Conservation (phyloP, 1,140 invertebrate genomes). For the Medauroidea extradentata region DNA sequence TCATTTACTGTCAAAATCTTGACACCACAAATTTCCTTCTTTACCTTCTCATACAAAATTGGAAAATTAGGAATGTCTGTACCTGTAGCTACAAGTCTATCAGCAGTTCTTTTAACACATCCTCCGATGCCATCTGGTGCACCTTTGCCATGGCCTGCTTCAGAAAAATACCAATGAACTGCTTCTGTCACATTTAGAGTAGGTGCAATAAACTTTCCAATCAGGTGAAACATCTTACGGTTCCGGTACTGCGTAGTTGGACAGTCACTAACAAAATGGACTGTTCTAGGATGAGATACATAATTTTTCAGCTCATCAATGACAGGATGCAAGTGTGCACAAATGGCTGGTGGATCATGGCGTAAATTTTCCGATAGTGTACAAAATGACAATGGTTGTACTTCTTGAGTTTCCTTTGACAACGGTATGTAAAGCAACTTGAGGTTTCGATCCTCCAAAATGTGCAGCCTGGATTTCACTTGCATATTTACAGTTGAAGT, state of each 20-base stretch:
- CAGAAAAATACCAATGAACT: conserved; percentile 41
- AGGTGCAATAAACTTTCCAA: not conserved
- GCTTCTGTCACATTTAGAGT: not conserved
- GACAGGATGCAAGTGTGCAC: conserved; percentile 35
- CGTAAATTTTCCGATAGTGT: conserved; percentile 35
- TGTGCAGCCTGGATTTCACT: conserved; percentile 35
- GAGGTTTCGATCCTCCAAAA: conserved; percentile 34
- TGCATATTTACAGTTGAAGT: conserved; percentile 35
- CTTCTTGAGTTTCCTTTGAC: conserved; percentile 18
- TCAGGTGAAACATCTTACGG: conserved; percentile 17
- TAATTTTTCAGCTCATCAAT: conserved; percentile 12
- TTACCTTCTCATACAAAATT: not conserved
- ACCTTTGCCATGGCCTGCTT: conserved; percentile 46
- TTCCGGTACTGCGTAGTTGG: conserved; percentile 16
- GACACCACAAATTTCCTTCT: too few species aligned
- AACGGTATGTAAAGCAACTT: conserved; percentile 37
- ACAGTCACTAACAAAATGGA: too few species aligned
- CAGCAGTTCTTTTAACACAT: conserved; percentile 38
- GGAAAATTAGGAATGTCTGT: conserved; percentile 27
- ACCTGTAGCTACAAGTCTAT: conserved; percentile 33
- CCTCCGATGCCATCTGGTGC: conserved; percentile 43
- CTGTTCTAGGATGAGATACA: too few species aligned
- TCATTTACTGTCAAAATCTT: too few species aligned
- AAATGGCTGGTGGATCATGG: conserved; percentile 36
- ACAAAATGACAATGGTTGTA: conserved; percentile 33